Base-by-base conservation (phyloP, 2,888 invertebrate genomes). In the Phyllotreta cruciferae region DNA sequence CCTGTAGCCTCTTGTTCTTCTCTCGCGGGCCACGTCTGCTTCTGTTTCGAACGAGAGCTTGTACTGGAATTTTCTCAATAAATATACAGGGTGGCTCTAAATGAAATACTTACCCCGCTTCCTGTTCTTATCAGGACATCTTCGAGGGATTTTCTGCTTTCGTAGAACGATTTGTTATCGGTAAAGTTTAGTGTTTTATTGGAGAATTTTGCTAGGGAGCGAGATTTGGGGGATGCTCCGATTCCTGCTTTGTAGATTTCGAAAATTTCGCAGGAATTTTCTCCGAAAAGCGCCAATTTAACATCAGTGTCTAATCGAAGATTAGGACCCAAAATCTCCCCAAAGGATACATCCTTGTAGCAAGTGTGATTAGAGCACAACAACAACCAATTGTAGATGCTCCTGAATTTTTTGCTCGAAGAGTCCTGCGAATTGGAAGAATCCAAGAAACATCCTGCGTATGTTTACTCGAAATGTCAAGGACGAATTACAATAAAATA, bases 191-290 rank as follows among this genome's bases (percentile, higher is more conserved):
- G 1, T 37, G 10, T 37, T 10, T 24, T 39, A 10, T 11, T 8
- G 44, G 8, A 55, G 52, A 44, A 45, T 60, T 9, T 60, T 13
- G 2, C 35, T 2, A 38, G 9, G 11, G 38, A 13, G 11, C n/a
- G 34, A 34, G 6, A 57, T 34, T 55, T 60, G 4, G 63, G 41
- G 1, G 56, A 66, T 7, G 66, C 50, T 13, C 69, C 66, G 6
- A 67, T 56, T 35, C 70, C 74, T 7, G 66, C 67, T 41, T 75
- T 75, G 55, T 70, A 75, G 4, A 74, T 62, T 54, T 75, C 73
- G 37, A 64, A 70, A 11, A 74, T 60, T 11, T 66, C 52, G 62
- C 68, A 68, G 24, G 10, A 62, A 13, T 42, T 41, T n/a, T 24
- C 14, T n/a, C 41, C 11, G 8, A 39, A 11, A 2, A 62, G 9